Conservation (phyloP, 2,113 vertebrate genomes). For the Lycaon pictus region DNA sequence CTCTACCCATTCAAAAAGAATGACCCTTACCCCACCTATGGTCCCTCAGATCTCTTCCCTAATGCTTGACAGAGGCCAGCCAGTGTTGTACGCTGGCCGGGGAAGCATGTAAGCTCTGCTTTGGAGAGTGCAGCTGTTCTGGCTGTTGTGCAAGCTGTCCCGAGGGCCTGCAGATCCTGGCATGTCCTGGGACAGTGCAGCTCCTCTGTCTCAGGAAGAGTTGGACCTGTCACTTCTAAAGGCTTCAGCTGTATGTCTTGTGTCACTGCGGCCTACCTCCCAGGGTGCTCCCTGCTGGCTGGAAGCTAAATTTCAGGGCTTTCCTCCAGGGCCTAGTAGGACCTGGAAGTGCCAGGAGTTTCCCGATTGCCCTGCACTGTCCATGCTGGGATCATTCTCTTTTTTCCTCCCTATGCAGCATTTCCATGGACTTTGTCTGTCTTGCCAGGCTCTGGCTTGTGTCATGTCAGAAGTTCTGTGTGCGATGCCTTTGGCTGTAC, state of each 20-base stretch:
- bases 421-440: background rate
- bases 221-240: background rate
- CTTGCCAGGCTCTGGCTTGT: background rate
- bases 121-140: background rate
- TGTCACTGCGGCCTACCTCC: background rate
- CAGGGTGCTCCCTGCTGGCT: background rate
- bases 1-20: background rate
- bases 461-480: background rate
- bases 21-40: background rate
- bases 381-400: background rate
- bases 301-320: background rate
- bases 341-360: background rate
- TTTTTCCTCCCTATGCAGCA: background rate
- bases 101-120: background rate
- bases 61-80: background rate
- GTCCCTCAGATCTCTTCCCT: background rate
- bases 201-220: background rate
- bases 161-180: background rate
- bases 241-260: background rate
- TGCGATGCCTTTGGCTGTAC: background rate
- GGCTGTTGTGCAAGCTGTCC: conserved; percentile 20
- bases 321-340: background rate
- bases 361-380: background rate
- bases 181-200: background rate
- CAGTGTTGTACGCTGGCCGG: background rate